Evolutionary conservation across 1,140 invertebrate genomes (phyloP).

Genomic region (Microplitis mediator): DNA sequence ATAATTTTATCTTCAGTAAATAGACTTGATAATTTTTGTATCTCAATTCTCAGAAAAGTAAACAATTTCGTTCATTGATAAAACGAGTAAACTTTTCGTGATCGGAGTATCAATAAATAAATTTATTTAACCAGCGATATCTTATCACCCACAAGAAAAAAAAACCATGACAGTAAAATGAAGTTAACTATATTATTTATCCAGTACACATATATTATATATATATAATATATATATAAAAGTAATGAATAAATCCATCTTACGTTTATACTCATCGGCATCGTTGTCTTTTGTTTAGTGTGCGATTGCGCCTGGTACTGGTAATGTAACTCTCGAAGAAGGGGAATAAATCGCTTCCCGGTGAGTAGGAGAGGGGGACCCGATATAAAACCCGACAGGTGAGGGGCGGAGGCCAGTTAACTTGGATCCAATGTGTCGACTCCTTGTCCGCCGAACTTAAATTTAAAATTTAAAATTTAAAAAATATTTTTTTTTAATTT

Average conservation of each 20-base stretch:
- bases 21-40: too few relatives aligned
- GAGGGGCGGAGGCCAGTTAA: constrained; percentile 58
- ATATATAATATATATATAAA: not conserved
- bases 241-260: not conserved
- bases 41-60: too few relatives aligned
- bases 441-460: not conserved
- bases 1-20: too few relatives aligned
- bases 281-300: constrained; percentile 19
- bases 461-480: not conserved
- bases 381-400: constrained; percentile 51
- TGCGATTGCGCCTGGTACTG: constrained; percentile 47
- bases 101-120: too few relatives aligned
- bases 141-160: too few relatives aligned
- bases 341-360: constrained; percentile 21
- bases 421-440: constrained; percentile 38
- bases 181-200: too few relatives aligned
- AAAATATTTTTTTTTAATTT: too few relatives aligned
- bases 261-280: constrained; percentile 5
- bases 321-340: constrained; percentile 7
- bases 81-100: too few relatives aligned
- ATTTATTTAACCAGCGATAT: too few relatives aligned
- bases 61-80: too few relatives aligned
- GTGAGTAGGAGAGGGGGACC: constrained; percentile 34
- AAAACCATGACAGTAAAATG: too few relatives aligned
- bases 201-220: not conserved